Conservation (phyloP, 2,888 invertebrate species). For the Piscicola geometra region DNA sequence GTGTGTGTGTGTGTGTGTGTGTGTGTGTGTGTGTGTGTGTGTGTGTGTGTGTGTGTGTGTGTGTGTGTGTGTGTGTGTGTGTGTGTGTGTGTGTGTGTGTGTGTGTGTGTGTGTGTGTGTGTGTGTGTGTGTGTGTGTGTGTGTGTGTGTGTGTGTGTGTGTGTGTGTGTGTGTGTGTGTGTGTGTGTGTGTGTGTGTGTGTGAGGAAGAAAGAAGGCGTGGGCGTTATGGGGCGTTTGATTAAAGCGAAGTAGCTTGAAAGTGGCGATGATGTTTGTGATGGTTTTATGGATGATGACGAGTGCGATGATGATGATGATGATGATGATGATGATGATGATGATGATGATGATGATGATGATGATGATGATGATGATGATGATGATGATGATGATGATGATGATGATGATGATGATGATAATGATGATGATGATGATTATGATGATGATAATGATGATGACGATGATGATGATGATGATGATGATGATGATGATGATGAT, state of each 20-base stretch:
- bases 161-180: not conserved
- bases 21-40: not conserved
- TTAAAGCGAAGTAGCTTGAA: not conserved
- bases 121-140: slow-evolving; percentile 25
- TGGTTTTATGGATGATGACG: no score
- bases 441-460: slow-evolving; percentile 12
- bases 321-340: slow-evolving; percentile 25
- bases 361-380: not conserved
- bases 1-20: not conserved
- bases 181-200: not conserved
- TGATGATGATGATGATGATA: slow-evolving; percentile 23
- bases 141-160: slow-evolving; percentile 23
- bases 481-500: slow-evolving; percentile 27
- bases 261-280: not conserved
- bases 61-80: not conserved
- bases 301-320: not conserved
- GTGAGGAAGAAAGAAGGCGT: not conserved
- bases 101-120: slow-evolving; percentile 14
- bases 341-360: slow-evolving; percentile 14
- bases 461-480: not conserved
- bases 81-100: not conserved
- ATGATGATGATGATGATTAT: slow-evolving; percentile 29
- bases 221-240: slow-evolving; percentile 8
- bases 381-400: not conserved
- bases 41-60: not conserved